These are phyloP conservation scores for Ypsolopha scabrella DNA, from an alignment of 2,888 invertebrate genomes.

Conservation along the genomic window DNA sequence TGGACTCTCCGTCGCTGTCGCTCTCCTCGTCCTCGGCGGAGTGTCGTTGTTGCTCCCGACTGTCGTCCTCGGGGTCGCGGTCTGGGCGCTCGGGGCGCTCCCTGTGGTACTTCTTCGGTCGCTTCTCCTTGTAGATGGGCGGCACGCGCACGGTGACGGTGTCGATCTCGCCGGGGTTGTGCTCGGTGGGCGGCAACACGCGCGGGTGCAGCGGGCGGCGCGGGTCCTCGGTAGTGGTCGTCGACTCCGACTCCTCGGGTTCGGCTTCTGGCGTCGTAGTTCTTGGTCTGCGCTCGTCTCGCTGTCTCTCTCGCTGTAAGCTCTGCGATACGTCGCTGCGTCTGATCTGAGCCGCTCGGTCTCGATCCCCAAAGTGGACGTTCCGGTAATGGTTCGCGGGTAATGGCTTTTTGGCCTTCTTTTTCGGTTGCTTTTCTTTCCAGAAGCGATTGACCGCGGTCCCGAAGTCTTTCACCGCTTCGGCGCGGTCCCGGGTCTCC, in stretches of 20 bases:
- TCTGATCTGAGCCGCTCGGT: constrained; percentile 25
- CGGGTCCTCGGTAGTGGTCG: constrained; percentile 59
- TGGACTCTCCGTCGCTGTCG: constrained; percentile 38
- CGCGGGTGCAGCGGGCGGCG: constrained; percentile 43
- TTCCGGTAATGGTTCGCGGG: constrained; percentile 43
- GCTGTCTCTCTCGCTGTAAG: constrained; percentile 21
- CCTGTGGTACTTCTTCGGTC: constrained; percentile 53
- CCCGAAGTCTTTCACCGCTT: constrained; percentile 45
- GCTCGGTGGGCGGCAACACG: constrained; percentile 59
- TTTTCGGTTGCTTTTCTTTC: constrained; percentile 30
- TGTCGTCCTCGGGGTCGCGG: constrained; percentile 16
- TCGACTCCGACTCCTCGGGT: constrained; percentile 34
- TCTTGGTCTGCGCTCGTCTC: constrained; percentile 24
- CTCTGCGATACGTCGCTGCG: constrained; percentile 26
- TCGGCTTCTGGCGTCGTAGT: constrained; percentile 18
- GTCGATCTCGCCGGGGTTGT: constrained; percentile 60
- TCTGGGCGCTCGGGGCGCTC: constrained; percentile 28
- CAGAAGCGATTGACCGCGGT: constrained; percentile 55
- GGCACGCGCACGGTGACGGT: constrained; percentile 63
- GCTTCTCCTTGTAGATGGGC: constrained; percentile 55
- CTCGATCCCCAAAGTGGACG: constrained; percentile 56
- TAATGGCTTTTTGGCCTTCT: constrained; percentile 14
- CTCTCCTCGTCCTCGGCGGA: constrained; percentile 7
- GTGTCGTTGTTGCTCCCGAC: constrained; percentile 9
- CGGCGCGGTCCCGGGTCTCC: constrained; percentile 42